Percentiles rank a stretch among this genome's conserved stretches.
Evolutionary conservation across 2,797 vertebrate genomes (phyloP).

Genomic region (Anabas testudineus): DNA sequence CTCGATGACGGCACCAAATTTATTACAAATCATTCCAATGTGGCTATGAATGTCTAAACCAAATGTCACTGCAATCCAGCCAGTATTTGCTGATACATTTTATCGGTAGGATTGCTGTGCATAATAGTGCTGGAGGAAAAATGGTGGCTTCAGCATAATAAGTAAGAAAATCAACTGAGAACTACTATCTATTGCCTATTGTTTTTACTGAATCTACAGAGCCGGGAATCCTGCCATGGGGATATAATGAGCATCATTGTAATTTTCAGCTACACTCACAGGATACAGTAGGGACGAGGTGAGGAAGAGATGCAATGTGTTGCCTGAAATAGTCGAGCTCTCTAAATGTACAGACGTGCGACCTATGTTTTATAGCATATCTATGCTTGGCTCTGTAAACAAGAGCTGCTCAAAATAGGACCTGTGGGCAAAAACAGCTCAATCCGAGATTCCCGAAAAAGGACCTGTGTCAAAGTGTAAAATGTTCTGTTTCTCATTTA

Average conservation of each 20-base stretch:
- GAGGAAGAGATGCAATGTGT: conserved; percentile 26
- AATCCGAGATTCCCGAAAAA: conserved; percentile 57
- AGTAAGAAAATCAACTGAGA: no score
- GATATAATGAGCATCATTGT: conserved; percentile 25
- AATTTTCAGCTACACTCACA: conserved; percentile 15
- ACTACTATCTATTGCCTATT: no score
- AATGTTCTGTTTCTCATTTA: conserved; percentile 5
- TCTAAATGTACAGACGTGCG: conserved; percentile 45
- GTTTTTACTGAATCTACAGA: conserved; percentile 12
- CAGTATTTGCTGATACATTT: no score
- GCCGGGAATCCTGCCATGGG: conserved; percentile 32
- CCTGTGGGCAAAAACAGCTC: conserved; percentile 63
- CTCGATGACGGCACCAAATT: no score
- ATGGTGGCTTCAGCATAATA: no score
- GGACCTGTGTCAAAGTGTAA: conserved; percentile 45
- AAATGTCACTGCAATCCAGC: no score
- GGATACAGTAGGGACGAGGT: conserved; percentile 16
- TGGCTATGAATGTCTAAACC: no score
- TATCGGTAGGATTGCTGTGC: no score
- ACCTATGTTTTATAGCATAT: conserved; percentile 47
- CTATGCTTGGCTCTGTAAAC: conserved; percentile 38
- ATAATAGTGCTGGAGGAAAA: no score
- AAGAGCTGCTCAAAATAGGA: conserved; percentile 58
- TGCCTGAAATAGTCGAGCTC: conserved; percentile 26
- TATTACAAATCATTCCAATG: no score